Evolutionary conservation across 2,113 vertebrate species (phyloP), one percentile per base, ranked within the genome.

Genomic region (Semicossyphus pulcher): DNA sequence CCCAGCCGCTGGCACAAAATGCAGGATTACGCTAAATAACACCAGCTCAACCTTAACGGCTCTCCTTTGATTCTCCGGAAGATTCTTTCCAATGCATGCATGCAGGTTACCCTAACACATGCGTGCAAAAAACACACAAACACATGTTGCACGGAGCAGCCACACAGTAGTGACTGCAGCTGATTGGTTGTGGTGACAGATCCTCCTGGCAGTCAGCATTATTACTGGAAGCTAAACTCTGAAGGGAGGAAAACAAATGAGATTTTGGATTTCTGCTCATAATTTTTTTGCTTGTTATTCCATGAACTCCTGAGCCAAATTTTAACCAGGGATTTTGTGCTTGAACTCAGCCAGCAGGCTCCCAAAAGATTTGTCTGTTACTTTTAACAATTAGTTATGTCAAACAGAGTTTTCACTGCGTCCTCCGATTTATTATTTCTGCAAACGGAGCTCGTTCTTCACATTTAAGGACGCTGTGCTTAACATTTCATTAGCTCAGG

Each of bases 11-110:
- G 59, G 53, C 60, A 49, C 51, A 26, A 45, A 34, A 52, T 59
- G 20, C 57, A 72, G 4, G 36, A 5, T 45, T 8, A 4, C 0
- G 1, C 15, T 44, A 39, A 60, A 45, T 31, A 56, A 78, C 66
- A 57, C 1, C 20, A 39, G 16, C 37, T 75, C 16, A 32, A 25
- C 20, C 16, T 68, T 18, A 72, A 11, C 57, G 2, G 28, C 57
- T 71, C 29, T 32, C 3, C 0, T 47, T 70, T 42, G 63, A 48
- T 71, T 73, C 29, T 57, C 41, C 34, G 10, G 45, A 58, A 10
- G 42, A 53, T 25, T 18, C 48, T 11, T 80, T 59, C 60, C 51
- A 76, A 62, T 9, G 54, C 62, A 59, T 9, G 54, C 62, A 59
- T 9, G 20, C 10, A 12, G 25, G 36, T 10, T 32, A 39, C 23